A percentile compares a stretch with the other conserved stretches of the same genome.
Conservation (phyloP, 2,888 invertebrate species). For the Caenorhabditis drosophilae region DNA sequence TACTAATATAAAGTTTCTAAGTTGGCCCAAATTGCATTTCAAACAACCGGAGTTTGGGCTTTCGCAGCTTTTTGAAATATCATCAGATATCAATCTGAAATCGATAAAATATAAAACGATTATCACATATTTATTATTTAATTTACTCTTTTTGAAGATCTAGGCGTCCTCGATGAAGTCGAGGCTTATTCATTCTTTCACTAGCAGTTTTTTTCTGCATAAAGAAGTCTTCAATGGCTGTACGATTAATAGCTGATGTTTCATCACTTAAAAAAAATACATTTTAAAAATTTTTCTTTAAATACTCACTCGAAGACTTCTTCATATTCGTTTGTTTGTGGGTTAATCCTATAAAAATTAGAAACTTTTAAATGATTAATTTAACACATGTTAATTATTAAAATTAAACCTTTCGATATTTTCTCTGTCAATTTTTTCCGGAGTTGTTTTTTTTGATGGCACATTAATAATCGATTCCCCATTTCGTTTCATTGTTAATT, state of each 20-base stretch:
- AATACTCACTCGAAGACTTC: background rate
- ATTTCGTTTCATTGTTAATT: too few relatives aligned
- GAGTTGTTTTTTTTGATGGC: background rate
- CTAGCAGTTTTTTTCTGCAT: conserved; percentile 42
- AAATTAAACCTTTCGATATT: background rate
- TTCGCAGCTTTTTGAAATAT: background rate
- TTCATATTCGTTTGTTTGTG: background rate
- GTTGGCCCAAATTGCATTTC: conserved; percentile 5
- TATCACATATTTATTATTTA: conserved; percentile 1
- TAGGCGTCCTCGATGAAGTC: background rate
- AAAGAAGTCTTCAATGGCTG: conserved; percentile 50
- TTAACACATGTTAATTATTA: too few relatives aligned
- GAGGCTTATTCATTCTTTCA: conserved; percentile 31
- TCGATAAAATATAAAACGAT: background rate
- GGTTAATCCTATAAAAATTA: too few relatives aligned
- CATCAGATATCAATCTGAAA: background rate
- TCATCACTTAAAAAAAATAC: conserved; percentile 36
- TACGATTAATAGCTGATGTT: conserved; percentile 7
- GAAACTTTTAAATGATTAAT: too few relatives aligned
- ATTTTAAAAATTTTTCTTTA: background rate
- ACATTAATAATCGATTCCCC: background rate
- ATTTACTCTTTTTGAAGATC: conserved; percentile 8
- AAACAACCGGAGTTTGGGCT: background rate
- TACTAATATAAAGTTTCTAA: conserved; percentile 2
- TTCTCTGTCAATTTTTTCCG: background rate